Base-by-base conservation (phyloP, 2,888 invertebrate genomes). In the Phengaris arion region DNA sequence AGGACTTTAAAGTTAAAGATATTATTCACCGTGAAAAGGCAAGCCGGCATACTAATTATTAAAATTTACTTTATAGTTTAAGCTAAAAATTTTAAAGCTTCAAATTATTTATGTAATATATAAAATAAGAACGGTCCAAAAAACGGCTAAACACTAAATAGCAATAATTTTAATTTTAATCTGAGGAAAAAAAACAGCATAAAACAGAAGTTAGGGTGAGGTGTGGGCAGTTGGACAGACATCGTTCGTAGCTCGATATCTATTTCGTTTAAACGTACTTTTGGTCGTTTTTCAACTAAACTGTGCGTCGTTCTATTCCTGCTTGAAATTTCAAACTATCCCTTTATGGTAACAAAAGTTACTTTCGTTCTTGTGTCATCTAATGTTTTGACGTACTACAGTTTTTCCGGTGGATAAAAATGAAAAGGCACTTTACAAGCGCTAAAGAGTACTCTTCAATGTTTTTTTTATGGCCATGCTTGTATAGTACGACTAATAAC, bases 251-350 rank as follows among this genome's bases (percentile, higher is more conserved):
- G 15, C 8, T 22, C 10, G 22, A 35, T 59, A 59, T 59, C 59
- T 59, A 59, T 59, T 59, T 22, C 22, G 59, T 59, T 59, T 59
- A 6, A 59, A 59, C 59, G 10, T 15, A 57, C 57, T 57, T 57
- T 57, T 59, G 0, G 0, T 59, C 59, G 10, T 59, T 59, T 15
- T 59, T 57, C 57, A 57, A 57, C 57, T 10, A 59, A 59, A 59
- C 22, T 59, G 59, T 10, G 22, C 59, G 10, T 59, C 22, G 22
- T 22, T 59, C 59, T 22, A 59, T 59, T 52, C 10, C 10, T 22
- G 59, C 22, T 10, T 59, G 59, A 22, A 59, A 15, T 59, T 59
- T 35, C 10, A 12, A 52, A 12, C 52, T 7, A 10, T 59, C 5
- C 15, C 8, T 9, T 57, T 57, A 8, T 59, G 22, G 59, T 22